These are phyloP conservation scores for Laticauda colubrina DNA, from an alignment of 2,113 vertebrate genomes.

Conservation along the genomic window DNA sequence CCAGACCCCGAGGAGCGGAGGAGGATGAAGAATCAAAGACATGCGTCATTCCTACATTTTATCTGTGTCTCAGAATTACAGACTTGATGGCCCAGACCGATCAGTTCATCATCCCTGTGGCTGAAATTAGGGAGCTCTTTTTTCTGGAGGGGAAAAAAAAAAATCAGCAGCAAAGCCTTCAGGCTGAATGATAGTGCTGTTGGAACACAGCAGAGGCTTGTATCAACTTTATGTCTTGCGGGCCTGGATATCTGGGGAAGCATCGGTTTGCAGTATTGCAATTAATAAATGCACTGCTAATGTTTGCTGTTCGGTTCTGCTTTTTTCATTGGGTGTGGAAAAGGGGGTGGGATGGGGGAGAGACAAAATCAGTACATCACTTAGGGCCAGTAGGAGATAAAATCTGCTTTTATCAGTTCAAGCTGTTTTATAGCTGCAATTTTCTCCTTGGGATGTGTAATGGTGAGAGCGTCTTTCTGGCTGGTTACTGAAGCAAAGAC, in stretches of 20 bases:
- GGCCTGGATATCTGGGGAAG: not conserved
- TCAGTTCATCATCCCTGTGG: not conserved
- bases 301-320: not conserved
- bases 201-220: not conserved
- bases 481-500: conserved; percentile 25
- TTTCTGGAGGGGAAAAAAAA: not conserved
- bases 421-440: accelerated
- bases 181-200: not conserved
- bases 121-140: not conserved
- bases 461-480: not conserved
- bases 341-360: accelerated
- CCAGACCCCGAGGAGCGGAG: conserved; percentile 2
- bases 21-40: not conserved
- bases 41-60: not conserved
- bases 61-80: not conserved
- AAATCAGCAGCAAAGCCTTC: not conserved
- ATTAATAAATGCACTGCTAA: not conserved
- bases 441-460: not conserved
- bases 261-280: not conserved
- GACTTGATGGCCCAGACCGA: not conserved
- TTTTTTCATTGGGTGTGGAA: not conserved
- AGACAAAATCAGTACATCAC: not conserved
- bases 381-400: accelerated
- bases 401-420: conserved; percentile 13
- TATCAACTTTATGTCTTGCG: not conserved